These are phyloP conservation scores for Venusia cambrica DNA, from an alignment of 2,888 invertebrate genomes.

Conservation along the genomic window DNA sequence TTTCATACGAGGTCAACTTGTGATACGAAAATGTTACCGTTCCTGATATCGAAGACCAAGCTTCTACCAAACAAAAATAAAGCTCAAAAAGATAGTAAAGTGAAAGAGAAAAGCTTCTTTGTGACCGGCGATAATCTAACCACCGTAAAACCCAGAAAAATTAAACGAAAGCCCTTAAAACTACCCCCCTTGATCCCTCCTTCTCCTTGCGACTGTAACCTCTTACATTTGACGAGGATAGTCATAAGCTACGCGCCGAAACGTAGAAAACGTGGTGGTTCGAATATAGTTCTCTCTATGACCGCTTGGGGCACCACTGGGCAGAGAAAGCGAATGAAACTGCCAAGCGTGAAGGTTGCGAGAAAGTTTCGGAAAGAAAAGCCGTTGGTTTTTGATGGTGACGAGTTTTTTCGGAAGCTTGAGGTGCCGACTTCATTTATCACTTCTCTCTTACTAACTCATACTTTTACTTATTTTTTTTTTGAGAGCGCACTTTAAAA, in stretches of 20 bases:
- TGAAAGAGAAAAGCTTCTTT: conserved; percentile 45
- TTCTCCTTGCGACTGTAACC: conserved; percentile 54
- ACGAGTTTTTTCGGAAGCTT: conserved; percentile 66
- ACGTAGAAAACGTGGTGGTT: conserved; percentile 57
- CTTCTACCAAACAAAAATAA: conserved; percentile 51
- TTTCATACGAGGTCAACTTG: too few species aligned
- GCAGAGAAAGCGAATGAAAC: conserved; percentile 57
- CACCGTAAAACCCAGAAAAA: conserved; percentile 41
- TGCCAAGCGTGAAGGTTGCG: conserved; percentile 49
- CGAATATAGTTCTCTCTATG: conserved; percentile 59
- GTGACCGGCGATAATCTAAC: conserved; percentile 50
- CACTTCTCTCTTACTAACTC: too few species aligned
- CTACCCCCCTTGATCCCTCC: conserved; percentile 37
- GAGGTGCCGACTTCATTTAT: too few species aligned
- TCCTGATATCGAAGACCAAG: conserved; percentile 65
- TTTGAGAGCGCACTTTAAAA: too few species aligned
- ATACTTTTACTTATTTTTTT: conserved; percentile 1
- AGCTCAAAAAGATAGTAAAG: conserved; percentile 39
- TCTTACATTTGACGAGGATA: conserved; percentile 62
- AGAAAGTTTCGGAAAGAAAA: conserved; percentile 49
- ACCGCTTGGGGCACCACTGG: conserved; percentile 55
- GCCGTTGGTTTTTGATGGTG: conserved; percentile 47
- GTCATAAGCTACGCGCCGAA: conserved; percentile 58
- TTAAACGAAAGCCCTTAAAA: conserved; percentile 44
- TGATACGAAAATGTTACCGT: conserved; percentile 62